Evolutionary conservation across 1,140 invertebrate genomes (phyloP).

Genomic region (Cydia strobilella): DNA sequence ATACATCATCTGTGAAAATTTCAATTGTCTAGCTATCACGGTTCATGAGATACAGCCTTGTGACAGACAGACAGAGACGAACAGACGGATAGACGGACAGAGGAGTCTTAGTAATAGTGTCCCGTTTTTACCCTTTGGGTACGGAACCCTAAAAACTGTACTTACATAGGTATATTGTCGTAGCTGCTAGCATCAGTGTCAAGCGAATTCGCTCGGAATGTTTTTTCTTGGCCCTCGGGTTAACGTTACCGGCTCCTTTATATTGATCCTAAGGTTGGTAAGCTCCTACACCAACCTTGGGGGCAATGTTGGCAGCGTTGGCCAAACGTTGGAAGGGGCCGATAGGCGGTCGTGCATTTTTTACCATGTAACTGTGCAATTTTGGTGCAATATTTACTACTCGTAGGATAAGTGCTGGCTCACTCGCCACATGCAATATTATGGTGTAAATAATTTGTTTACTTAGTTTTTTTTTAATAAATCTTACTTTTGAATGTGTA

Average conservation of each 20-base stretch:
- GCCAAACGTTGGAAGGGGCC: neutral
- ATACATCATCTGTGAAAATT: no score
- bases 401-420: conserved; percentile 38
- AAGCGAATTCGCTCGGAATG: neutral
- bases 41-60: no score
- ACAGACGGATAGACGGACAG: no score
- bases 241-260: neutral
- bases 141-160: no score
- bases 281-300: conserved; percentile 1
- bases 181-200: neutral
- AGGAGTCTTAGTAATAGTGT: no score
- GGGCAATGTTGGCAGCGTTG: conserved; percentile 4
- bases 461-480: conserved; percentile 20
- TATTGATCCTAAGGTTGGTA: conserved; percentile 30
- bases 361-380: conserved; percentile 47
- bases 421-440: conserved; percentile 50
- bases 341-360: conserved; percentile 24
- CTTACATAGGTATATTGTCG: no score
- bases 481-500: conserved; percentile 16
- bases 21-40: no score
- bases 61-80: no score
- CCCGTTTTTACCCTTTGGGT: no score
- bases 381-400: conserved; percentile 46
- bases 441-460: conserved; percentile 49
- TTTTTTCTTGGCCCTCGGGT: neutral